Evolutionary conservation across 2,888 invertebrate species (phyloP).

Genomic region (Thyatira batis): DNA sequence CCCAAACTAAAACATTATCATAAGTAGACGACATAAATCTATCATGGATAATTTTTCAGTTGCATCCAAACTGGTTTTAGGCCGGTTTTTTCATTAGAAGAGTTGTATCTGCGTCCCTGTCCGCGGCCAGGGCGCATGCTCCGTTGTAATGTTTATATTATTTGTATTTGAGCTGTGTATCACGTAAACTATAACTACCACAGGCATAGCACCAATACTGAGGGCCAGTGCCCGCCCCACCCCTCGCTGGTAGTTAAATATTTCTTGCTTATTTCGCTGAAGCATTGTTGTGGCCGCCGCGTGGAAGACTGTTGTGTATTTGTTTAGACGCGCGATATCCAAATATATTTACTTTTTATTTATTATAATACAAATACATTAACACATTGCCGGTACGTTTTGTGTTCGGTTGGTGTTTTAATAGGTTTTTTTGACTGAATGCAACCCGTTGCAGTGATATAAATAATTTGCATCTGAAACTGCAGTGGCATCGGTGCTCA

Average conservation of each 20-base stretch:
- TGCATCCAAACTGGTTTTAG: not conserved
- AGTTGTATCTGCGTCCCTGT: slow-evolving; percentile 60
- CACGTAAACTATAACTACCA: slow-evolving; percentile 84
- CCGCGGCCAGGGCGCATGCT: slow-evolving; percentile 74
- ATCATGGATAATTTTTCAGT: not conserved
- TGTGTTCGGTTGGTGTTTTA: slow-evolving; percentile 22
- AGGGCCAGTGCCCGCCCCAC: slow-evolving; percentile 76
- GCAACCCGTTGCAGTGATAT: slow-evolving; percentile 67
- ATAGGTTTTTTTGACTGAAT: slow-evolving; percentile 44
- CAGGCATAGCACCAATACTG: slow-evolving; percentile 82
- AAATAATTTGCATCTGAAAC: slow-evolving; percentile 77
- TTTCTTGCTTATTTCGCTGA: slow-evolving; percentile 83
- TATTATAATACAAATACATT: slow-evolving; percentile 43
- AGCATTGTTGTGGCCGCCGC: slow-evolving; percentile 82
- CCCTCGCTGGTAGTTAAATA: slow-evolving; percentile 81
- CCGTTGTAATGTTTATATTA: slow-evolving; percentile 82
- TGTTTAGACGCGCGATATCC: slow-evolving; percentile 72
- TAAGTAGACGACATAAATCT: not conserved
- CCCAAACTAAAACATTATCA: slow-evolving; percentile 40
- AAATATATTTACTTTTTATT: slow-evolving; percentile 64
- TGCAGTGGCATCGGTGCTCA: slow-evolving; percentile 70
- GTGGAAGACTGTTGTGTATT: slow-evolving; percentile 79
- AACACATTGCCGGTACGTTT: slow-evolving; percentile 18
- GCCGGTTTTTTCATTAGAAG: slow-evolving; percentile 2
- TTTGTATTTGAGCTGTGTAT: slow-evolving; percentile 84